A percentile compares a stretch with the other conserved stretches of the same genome.
Evolutionary conservation across 2,113 vertebrate genomes (phyloP).

Genomic region (Ciconia maguari): DNA sequence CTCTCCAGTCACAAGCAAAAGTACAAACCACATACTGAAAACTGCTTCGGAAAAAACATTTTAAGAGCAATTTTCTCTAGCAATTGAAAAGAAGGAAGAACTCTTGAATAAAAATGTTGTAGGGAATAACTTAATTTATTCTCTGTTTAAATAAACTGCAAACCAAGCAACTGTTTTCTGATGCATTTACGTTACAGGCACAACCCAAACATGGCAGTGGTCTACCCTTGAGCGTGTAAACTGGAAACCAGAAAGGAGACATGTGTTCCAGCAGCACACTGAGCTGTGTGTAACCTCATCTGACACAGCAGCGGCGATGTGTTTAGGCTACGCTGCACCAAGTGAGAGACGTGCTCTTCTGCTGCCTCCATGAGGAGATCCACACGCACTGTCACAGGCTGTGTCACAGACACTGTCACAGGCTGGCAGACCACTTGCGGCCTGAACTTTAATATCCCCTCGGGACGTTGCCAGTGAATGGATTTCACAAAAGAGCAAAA

Average conservation of each 20-base stretch:
- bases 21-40: not conserved
- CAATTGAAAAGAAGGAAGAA: not conserved
- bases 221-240: not conserved
- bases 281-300: not conserved
- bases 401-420: too few species aligned
- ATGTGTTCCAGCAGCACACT: not conserved
- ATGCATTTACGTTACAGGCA: fast-evolving
- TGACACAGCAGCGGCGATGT: not conserved
- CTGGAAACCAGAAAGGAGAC: not conserved
- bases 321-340: not conserved
- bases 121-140: not conserved
- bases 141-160: not conserved
- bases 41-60: not conserved
- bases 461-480: not conserved
- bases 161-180: not conserved
- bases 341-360: not conserved
- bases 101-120: not conserved
- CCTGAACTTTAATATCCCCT: not conserved
- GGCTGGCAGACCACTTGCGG: not conserved
- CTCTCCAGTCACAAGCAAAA: not conserved
- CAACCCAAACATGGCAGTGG: not conserved
- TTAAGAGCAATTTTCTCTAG: not conserved
- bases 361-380: conserved; percentile 58
- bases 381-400: not conserved
- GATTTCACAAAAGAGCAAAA: not conserved